Base-by-base conservation (phyloP, 2,113 vertebrate species). In the Tapirus terrestris region DNA sequence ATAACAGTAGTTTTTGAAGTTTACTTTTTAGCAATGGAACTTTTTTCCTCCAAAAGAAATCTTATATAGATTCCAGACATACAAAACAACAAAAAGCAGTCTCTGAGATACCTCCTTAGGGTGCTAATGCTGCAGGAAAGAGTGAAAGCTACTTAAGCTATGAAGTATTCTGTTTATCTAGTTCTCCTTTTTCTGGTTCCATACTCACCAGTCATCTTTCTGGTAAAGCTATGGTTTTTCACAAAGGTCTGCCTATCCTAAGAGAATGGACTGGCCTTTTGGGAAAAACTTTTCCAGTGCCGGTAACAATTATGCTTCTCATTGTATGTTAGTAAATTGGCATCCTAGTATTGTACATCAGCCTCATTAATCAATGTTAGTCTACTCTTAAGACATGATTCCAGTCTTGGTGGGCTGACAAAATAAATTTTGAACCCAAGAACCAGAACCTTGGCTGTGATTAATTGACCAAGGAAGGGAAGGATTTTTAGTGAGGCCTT, bases 361-460 rank as follows among this genome's bases (percentile, higher is more conserved):
- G 53, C 29, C 60, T 94, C 33, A 63, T 43, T 79, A 73, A 76
- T 81, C 83, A 70, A 11, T 29, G 1, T 65, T 95, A 33, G 63
- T 51, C 63, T 93, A 27, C 58, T 7, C 39, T 17, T 73, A 82
- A 83, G 51, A 73, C 51, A 3, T 82, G 82, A 61, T 91, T 89
- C 33, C 25, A 43, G 36, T 94, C 3, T 8, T 87, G 39, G 36
- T 85, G n/a, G 36, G 36, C 33, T 56, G 43, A 92, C 73, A 56
- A 67, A 88, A 51, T 92, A 67, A 31, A 68, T 92, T 88, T 82
- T 94, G 61, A 92, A 3, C 80, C n/a, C 86, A 56, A 96, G 61
- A 83, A 60, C 20, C 23, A 82, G 70, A 95, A 91, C 25, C 21
- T 96, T 56, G 33, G 27, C n/a, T 83, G 17, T 83, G 63, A 84